Conservation (phyloP, 2,797 vertebrate genomes). For the Ctenopoma multispine region DNA sequence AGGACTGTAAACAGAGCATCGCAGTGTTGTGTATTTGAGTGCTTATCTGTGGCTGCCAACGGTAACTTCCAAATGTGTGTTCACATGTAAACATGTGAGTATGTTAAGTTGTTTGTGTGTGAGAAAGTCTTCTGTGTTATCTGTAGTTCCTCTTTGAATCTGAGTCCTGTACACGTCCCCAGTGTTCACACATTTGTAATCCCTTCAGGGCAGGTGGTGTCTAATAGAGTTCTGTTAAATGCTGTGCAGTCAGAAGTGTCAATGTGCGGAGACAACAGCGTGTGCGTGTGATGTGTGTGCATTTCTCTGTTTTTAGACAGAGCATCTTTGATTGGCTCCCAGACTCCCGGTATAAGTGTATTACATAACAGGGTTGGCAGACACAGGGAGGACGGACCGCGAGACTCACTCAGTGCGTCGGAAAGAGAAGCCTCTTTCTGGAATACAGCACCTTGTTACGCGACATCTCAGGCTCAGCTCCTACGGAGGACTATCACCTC, state of each 20-base stretch:
- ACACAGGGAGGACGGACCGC: conserved; percentile 79
- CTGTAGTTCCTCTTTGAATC: conserved; percentile 46
- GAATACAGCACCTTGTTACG: conserved; percentile 71
- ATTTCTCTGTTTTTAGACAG: conserved; percentile 76
- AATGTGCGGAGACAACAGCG: conserved; percentile 49
- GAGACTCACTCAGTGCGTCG: conserved; percentile 77
- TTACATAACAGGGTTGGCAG: conserved; percentile 86
- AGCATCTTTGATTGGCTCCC: conserved; percentile 84
- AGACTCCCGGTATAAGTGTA: conserved; percentile 82
- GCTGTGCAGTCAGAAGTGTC: conserved; percentile 74
- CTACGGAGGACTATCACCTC: conserved; percentile 41
- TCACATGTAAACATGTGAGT: conserved; percentile 42
- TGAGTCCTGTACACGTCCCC: conserved; percentile 46
- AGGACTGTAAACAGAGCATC: conserved; percentile 42
- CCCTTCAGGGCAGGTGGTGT: conserved; percentile 67
- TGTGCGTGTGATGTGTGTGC: conserved; percentile 56
- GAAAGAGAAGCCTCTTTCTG: conserved; percentile 78
- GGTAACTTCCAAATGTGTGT: conserved; percentile 35
- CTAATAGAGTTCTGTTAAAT: conserved; percentile 71
- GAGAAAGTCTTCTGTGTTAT: conserved; percentile 28
- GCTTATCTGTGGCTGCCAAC: conserved; percentile 13
- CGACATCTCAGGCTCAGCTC: conserved; percentile 53
- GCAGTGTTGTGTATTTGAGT: conserved; percentile 25
- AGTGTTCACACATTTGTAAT: conserved; percentile 67
- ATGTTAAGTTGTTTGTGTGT: conserved; percentile 15